These are phyloP conservation scores for Trachymyrmex septentrionalis DNA, from an alignment of 1,140 invertebrate genomes.

Conservation along the genomic window DNA sequence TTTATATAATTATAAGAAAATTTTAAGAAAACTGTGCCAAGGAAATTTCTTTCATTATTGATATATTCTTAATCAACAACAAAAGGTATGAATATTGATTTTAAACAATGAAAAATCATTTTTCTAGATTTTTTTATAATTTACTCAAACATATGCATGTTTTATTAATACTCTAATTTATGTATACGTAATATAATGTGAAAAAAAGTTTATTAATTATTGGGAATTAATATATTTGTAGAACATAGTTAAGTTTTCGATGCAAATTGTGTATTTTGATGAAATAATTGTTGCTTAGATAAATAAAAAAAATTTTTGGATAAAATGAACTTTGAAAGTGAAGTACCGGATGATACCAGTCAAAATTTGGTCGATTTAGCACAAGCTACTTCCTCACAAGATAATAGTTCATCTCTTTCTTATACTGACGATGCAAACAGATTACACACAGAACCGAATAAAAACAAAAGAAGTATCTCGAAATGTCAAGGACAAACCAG, in stretches of 20 bases:
- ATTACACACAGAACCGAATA: conserved; percentile 29
- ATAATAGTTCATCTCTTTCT: conserved; percentile 43
- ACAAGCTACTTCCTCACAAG: conserved; percentile 49
- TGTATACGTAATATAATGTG: background rate
- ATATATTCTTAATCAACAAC: background rate
- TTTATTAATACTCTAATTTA: background rate
- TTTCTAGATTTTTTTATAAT: background rate
- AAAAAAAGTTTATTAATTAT: background rate
- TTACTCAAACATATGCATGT: background rate
- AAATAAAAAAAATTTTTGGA: background rate
- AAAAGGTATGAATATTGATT: background rate
- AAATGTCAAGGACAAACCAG: conserved; percentile 70
- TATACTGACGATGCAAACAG: background rate
- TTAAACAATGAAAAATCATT: background rate
- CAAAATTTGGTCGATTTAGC: conserved; percentile 3
- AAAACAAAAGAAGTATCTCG: conserved; percentile 59
- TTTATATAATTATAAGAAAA: background rate
- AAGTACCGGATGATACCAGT: too few species aligned
- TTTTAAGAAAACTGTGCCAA: background rate
- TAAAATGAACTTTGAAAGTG: conserved; percentile 4
- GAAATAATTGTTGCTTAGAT: background rate
- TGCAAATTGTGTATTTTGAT: background rate
- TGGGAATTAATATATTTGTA: background rate
- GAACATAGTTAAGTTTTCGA: background rate
- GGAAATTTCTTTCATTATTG: background rate